A percentile compares a stretch with the other conserved stretches of the same genome.
phyloP scores from a whole-genome alignment of 2,797 vertebrate species.

The Philypnodon macrostomus region DNA sequence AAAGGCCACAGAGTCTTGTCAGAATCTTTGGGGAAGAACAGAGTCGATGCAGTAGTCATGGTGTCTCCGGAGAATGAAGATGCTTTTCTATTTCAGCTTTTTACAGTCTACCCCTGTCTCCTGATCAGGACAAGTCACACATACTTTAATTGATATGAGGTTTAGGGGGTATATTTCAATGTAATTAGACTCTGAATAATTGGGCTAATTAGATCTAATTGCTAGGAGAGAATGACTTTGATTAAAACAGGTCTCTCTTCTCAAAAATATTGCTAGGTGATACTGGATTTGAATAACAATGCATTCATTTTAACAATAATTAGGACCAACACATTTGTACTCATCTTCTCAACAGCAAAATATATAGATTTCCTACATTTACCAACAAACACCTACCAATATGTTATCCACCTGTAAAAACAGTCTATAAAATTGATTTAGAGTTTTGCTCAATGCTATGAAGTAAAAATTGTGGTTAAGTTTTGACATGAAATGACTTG shows the following conservation, averaged over 20 bases:
- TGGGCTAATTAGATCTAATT: conserved; percentile 87
- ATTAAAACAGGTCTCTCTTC: conserved; percentile 82
- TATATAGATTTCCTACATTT: not conserved
- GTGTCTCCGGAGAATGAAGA: conserved; percentile 66
- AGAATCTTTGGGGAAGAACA: conserved; percentile 54
- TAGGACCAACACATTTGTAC: conserved; percentile 1
- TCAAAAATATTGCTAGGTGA: conserved; percentile 64
- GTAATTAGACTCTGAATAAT: conserved; percentile 87
- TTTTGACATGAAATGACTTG: conserved; percentile 61
- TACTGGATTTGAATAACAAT: conserved; percentile 43
- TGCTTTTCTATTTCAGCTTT: conserved; percentile 53
- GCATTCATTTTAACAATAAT: conserved; percentile 48
- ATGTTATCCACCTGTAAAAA: too few relatives aligned
- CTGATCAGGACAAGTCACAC: conserved; percentile 78
- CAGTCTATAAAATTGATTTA: not conserved
- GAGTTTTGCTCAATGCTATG: conserved; percentile 36
- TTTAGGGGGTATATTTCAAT: conserved; percentile 83
- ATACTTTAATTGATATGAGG: conserved; percentile 85
- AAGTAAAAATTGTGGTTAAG: conserved; percentile 52
- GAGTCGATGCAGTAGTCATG: conserved; percentile 45
- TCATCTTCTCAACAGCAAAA: too few relatives aligned
- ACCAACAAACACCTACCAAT: too few relatives aligned
- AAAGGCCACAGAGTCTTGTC: conserved; percentile 26
- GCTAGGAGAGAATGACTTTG: conserved; percentile 84
- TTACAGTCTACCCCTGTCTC: conserved; percentile 52